These are phyloP conservation scores for Sinodicranocentrus sp. DNA, from an alignment of 2,888 invertebrate species.

Conservation along the genomic window DNA sequence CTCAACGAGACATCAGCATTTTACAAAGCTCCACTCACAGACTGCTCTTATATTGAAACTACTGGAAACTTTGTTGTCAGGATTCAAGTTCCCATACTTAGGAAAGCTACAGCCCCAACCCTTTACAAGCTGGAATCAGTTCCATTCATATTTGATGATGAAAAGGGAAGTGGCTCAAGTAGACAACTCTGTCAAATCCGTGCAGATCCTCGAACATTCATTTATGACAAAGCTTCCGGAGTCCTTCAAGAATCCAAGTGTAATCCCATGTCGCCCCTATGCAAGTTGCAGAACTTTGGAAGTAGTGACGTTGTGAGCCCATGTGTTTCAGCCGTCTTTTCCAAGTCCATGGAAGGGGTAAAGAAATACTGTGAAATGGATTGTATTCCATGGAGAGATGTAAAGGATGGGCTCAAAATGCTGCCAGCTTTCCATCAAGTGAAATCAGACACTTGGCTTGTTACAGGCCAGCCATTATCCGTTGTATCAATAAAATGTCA, in stretches of 20 bases:
- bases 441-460: conserved; percentile 61
- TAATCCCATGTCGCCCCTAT: conserved; percentile 57
- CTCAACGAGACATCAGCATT: conserved; percentile 60
- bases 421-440: conserved; percentile 55
- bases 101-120: conserved; percentile 43
- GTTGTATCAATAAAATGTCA: conserved; percentile 65
- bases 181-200: conserved; percentile 67
- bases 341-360: conserved; percentile 41
- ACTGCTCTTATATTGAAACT: conserved; percentile 70
- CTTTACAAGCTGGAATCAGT: conserved; percentile 64
- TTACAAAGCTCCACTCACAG: conserved; percentile 68
- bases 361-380: conserved; percentile 69
- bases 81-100: conserved; percentile 63
- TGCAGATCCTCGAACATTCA: conserved; percentile 44
- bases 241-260: conserved; percentile 61
- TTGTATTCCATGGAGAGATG: conserved; percentile 59
- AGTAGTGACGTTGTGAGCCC: conserved; percentile 61
- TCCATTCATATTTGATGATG: conserved; percentile 70
- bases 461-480: conserved; percentile 67
- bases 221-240: conserved; percentile 60
- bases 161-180: conserved; percentile 26
- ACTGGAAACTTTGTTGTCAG: conserved; percentile 68
- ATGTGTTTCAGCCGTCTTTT: conserved; percentile 69
- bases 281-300: conserved; percentile 55
- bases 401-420: conserved; percentile 50